phyloP scores from a whole-genome alignment of 2,888 invertebrate genomes.

The Cremastinae sp. region DNA sequence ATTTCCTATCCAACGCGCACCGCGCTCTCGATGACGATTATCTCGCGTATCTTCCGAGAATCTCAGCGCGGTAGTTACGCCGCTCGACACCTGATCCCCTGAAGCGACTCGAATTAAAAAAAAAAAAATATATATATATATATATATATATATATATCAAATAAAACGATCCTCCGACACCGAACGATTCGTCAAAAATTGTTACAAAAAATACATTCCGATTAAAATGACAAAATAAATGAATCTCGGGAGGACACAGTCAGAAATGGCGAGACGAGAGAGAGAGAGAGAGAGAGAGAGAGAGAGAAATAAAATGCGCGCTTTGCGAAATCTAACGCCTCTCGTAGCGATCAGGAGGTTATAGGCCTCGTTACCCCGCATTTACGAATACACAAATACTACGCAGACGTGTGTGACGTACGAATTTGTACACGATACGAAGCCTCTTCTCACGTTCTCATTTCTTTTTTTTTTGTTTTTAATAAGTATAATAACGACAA shows the following conservation, averaged over 20 bases:
- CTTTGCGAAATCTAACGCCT: slow-evolving; percentile 74
- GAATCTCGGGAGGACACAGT: slow-evolving; percentile 29
- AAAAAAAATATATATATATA: slow-evolving; percentile 3
- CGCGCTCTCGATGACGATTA: slow-evolving; percentile 55
- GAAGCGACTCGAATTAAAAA: slow-evolving; percentile 21
- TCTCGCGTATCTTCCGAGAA: slow-evolving; percentile 66
- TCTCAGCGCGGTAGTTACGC: slow-evolving; percentile 48
- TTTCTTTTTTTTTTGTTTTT: no score
- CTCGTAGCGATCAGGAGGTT: slow-evolving; percentile 65
- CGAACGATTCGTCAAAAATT: no score
- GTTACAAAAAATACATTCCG: no score
- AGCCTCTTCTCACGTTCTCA: slow-evolving; percentile 53
- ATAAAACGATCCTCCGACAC: no score
- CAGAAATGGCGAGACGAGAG: slow-evolving; percentile 42
- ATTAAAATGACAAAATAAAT: slow-evolving; percentile 20
- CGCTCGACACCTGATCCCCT: slow-evolving; percentile 38
- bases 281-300: no score
- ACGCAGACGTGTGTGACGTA: slow-evolving; percentile 51
- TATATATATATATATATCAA: no score
- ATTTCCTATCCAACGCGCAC: slow-evolving; percentile 43
- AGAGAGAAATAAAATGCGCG: slow-evolving; percentile 64
- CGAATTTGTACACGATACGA: slow-evolving; percentile 70
- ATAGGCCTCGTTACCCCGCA: slow-evolving; percentile 67
- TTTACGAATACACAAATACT: not conserved
- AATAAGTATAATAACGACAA: no score